Evolutionary conservation across 2,797 vertebrate species (phyloP).

Genomic region (Phrynocephalus vlangalii): DNA sequence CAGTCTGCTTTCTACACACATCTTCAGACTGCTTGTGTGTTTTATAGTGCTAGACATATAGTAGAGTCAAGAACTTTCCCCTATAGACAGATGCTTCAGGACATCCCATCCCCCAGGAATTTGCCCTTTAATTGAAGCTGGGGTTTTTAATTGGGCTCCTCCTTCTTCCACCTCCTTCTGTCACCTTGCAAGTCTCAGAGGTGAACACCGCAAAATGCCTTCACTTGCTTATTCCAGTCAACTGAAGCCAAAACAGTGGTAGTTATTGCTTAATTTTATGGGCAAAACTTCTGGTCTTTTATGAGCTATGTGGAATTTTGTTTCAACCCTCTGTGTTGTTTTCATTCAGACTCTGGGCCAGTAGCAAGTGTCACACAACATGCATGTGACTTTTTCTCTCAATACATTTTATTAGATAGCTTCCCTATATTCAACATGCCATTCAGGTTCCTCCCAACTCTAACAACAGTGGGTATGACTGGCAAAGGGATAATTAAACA

Average conservation of each 20-base stretch:
- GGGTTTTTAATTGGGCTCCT: background rate
- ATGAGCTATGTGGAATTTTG: background rate
- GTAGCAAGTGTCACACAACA: background rate
- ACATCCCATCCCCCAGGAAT: background rate
- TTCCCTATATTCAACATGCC: conserved; percentile 23
- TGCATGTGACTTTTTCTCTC: background rate
- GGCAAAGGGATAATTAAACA: conserved; percentile 16
- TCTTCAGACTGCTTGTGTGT: background rate
- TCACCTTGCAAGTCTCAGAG: background rate
- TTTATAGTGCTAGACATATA: too few relatives aligned
- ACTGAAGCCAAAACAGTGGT: background rate
- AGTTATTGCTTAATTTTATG: background rate
- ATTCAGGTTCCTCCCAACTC: background rate
- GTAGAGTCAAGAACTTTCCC: background rate
- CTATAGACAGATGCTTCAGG: background rate
- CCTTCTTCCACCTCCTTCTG: background rate
- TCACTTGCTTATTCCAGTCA: background rate
- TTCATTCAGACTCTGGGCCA: background rate
- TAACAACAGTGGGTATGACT: background rate
- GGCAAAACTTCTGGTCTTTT: background rate
- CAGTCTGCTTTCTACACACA: background rate
- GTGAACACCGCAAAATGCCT: background rate
- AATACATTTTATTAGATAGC: background rate
- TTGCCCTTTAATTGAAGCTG: background rate
- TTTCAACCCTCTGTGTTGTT: background rate